Base-by-base conservation (phyloP, 2,113 vertebrate species). In the Ursus arctos region DNA sequence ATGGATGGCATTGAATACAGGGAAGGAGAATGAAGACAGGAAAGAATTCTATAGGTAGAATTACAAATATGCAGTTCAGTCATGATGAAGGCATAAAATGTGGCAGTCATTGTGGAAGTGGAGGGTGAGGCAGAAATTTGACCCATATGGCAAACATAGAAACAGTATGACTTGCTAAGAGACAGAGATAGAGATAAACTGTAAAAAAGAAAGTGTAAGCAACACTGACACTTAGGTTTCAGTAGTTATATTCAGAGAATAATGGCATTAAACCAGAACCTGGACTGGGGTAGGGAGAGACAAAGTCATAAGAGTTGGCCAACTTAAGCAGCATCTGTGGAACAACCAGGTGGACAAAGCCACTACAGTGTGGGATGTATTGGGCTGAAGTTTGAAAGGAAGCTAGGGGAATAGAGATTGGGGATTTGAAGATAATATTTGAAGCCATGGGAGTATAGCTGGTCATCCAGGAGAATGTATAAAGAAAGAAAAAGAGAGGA, bases 221-320 rank as follows among this genome's bases (percentile, higher is more conserved):
- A 94, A 94, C 33, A 71, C 13, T 80, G 74, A 86, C 15, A 92
- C 90, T 87, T 26, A 95, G 15, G 21, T 80, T 81, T 89, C 33
- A 88, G 33, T 79, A 80, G 49, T n/a, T 83, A 80, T 67, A 1
- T 87, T 33, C 16, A 77, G 80, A 55, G 51, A 93, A 77, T 83
- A 14, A 94, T 79, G 31, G 18, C 28, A 91, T 89, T 91, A 93
- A 91, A 83, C 8, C 31, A 83, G 72, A 14, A 88, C 26, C 14
- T 95, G 4, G 65, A 88, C 19, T 47, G 47, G 28, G 33, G 19
- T 57, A 22, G 40, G 14, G 16, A 72, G 26, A 69, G 13, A 83
- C 7, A 22, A 84, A 93, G 18, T 72, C 19, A 21, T n/a, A 57
- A 47, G 24, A 53, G n/a, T 55, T 94, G 71, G 14, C 14, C 8